phyloP scores from a whole-genome alignment of 2,888 invertebrate species.

The Ellobium chinense region DNA sequence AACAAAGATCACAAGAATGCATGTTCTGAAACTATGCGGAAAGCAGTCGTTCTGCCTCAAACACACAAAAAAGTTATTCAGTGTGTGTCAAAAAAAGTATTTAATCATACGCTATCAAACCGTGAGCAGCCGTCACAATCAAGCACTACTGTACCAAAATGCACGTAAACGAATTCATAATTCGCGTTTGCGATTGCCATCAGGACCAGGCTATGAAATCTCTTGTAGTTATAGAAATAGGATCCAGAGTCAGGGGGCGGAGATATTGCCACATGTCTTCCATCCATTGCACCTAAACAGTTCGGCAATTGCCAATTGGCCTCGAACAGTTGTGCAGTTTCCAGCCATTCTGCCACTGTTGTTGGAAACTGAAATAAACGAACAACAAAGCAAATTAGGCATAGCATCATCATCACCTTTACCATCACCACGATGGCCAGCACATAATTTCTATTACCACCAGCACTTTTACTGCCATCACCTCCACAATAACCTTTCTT shows the following conservation, averaged over 20 bases:
- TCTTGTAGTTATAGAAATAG: slow-evolving; percentile 15
- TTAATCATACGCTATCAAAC: no score
- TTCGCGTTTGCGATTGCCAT: slow-evolving; percentile 20
- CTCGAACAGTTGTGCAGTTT: not conserved
- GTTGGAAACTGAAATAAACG: slow-evolving; percentile 9
- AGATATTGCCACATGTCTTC: slow-evolving; percentile 12
- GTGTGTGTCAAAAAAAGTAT: no score
- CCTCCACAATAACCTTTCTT: not conserved
- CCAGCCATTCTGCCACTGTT: not conserved
- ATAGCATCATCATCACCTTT: not conserved
- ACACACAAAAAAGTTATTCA: no score
- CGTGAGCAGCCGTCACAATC: no score
- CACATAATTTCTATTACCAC: no score
- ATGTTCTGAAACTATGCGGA: no score
- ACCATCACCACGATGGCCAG: no score
- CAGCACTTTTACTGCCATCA: not conserved
- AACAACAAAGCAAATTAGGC: not conserved
- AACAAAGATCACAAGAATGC: no score
- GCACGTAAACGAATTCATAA: not conserved
- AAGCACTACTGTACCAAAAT: slow-evolving; percentile 18
- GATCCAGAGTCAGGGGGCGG: slow-evolving; percentile 16
- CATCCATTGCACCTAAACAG: slow-evolving; percentile 7
- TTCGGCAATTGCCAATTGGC: slow-evolving; percentile 21
- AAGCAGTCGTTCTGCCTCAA: no score
- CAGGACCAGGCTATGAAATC: slow-evolving; percentile 13